Evolutionary conservation across 2,888 invertebrate genomes (phyloP).

Genomic region (Apodemia hepburni): DNA sequence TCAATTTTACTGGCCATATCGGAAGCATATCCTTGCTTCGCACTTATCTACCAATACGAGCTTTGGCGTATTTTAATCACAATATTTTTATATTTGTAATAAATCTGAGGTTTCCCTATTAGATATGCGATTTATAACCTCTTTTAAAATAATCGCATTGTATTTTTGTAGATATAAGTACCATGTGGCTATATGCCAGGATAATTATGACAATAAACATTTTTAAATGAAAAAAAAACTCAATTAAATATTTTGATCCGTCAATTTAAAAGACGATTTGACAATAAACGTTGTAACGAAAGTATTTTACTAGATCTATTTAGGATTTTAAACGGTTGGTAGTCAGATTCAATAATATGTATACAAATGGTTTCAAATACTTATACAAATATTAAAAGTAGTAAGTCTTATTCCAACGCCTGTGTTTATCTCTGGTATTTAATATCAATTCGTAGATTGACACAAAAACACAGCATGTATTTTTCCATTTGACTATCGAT

Average conservation of each 20-base stretch:
- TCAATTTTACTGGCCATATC: conserved; percentile 63
- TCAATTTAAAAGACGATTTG: conserved; percentile 62
- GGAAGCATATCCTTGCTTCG: conserved; percentile 71
- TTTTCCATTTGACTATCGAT: not conserved
- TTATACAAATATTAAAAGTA: no score
- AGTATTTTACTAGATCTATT: conserved; percentile 6
- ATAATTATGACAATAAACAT: conserved; percentile 18
- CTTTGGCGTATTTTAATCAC: conserved; percentile 53
- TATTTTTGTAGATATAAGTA: conserved; percentile 69
- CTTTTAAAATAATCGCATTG: conserved; percentile 54
- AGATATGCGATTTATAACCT: conserved; percentile 55
- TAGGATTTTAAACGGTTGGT: conserved; percentile 7
- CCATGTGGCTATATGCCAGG: conserved; percentile 28
- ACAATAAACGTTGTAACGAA: conserved; percentile 42
- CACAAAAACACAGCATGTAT: not conserved
- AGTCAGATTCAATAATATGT: conserved; percentile 5
- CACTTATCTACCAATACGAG: conserved; percentile 49
- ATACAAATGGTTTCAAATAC: not conserved
- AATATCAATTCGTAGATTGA: no score
- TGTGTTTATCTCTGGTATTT: no score
- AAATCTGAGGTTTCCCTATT: conserved; percentile 49
- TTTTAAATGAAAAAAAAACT: conserved; percentile 36
- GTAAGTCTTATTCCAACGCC: no score
- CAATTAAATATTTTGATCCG: conserved; percentile 56
- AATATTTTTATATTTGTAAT: conserved; percentile 64